Conservation (phyloP, 2,797 vertebrate genomes). For the Leuciscus waleckii region DNA sequence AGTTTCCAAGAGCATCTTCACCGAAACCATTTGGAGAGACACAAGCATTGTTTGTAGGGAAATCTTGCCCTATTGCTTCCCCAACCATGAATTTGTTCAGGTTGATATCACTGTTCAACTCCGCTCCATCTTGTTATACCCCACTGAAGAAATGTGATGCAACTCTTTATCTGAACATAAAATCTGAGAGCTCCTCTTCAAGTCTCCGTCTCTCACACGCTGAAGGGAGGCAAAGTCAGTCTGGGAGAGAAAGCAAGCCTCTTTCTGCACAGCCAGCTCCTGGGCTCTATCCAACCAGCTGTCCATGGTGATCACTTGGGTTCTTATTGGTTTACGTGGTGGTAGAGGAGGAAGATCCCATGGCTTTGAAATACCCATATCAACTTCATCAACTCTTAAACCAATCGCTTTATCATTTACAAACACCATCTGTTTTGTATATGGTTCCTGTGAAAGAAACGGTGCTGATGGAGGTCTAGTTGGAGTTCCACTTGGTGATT, state of each 20-base stretch:
- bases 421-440: conserved; percentile 41
- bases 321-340: conserved; percentile 70
- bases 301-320: conserved; percentile 72
- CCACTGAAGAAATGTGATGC: conserved; percentile 54
- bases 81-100: conserved; percentile 70
- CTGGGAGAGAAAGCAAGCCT: conserved; percentile 80
- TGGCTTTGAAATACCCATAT: conserved; percentile 34
- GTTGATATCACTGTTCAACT: conserved; percentile 71
- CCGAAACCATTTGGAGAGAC: conserved; percentile 31
- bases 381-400: conserved; percentile 54
- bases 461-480: conserved; percentile 56
- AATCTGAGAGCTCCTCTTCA: conserved; percentile 61
- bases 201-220: conserved; percentile 67
- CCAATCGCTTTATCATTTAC: conserved; percentile 53
- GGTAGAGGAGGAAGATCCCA: conserved; percentile 74
- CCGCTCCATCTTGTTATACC: conserved; percentile 55
- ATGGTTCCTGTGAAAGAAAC: conserved; percentile 42
- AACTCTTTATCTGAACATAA: conserved; percentile 64
- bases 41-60: conserved; percentile 41
- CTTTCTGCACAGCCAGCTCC: conserved; percentile 81
- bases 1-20: conserved; percentile 44
- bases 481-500: conserved; percentile 68
- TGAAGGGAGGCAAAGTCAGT: conserved; percentile 77
- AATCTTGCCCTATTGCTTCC: conserved; percentile 61
- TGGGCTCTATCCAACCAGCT: conserved; percentile 80